phyloP scores from a whole-genome alignment of 2,888 invertebrate genomes.

The Melanotus villosus region DNA sequence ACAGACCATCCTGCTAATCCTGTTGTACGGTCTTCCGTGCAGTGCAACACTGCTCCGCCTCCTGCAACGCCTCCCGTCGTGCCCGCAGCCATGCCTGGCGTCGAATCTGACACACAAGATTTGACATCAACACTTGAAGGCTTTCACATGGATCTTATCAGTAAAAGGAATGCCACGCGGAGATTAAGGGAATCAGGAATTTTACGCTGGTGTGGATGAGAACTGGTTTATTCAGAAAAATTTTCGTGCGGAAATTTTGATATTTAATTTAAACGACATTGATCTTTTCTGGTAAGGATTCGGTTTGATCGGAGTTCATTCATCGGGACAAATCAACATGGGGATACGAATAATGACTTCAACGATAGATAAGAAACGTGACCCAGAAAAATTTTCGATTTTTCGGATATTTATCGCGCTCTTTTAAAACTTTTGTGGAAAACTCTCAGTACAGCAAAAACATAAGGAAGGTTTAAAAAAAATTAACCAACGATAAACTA shows the following conservation, averaged over 20 bases:
- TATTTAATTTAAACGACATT: not conserved
- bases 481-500: too few species aligned
- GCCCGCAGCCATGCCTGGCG: conserved; percentile 76
- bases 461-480: too few species aligned
- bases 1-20: conserved; percentile 71
- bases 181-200: conserved; percentile 6
- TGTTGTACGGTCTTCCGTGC: conserved; percentile 75
- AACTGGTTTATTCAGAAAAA: not conserved
- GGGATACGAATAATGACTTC: too few species aligned
- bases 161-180: conserved; percentile 12
- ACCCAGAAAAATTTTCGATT: too few species aligned
- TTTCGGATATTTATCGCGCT: too few species aligned
- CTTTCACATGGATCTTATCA: conserved; percentile 34
- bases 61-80: conserved; percentile 76
- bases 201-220: conserved; percentile 2
- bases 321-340: too few species aligned
- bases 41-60: conserved; percentile 74
- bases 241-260: not conserved
- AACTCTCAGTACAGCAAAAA: too few species aligned
- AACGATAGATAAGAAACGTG: too few species aligned
- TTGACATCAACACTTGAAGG: conserved; percentile 45
- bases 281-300: too few species aligned
- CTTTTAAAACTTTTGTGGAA: too few species aligned
- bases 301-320: too few species aligned
- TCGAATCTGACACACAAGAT: conserved; percentile 63